These are phyloP conservation scores for Xylota sylvarum DNA, from an alignment of 2,888 invertebrate species.

Conservation along the genomic window DNA sequence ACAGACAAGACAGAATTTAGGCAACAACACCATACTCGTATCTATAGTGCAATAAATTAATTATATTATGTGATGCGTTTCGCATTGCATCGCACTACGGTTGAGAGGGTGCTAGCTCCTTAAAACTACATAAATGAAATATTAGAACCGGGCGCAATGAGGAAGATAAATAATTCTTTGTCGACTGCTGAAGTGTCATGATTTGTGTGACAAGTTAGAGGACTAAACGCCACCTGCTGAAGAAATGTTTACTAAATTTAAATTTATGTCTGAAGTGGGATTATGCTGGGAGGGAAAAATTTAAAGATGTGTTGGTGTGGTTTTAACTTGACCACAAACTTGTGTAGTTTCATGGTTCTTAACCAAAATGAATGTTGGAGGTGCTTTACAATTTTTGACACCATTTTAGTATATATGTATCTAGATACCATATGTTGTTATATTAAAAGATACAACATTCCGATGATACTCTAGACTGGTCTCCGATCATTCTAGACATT, in stretches of 20 bases:
- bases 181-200: conserved; percentile 52
- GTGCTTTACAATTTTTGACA: no score
- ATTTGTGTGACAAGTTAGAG: conserved; percentile 65
- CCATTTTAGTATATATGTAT: no score
- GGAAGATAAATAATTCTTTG: conserved; percentile 65
- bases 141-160: conserved; percentile 53
- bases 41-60: conserved; percentile 54
- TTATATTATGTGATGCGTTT: conserved; percentile 62
- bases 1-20: no score
- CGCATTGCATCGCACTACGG: conserved; percentile 5
- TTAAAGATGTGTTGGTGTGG: no score
- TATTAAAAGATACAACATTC: no score
- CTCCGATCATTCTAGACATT: no score
- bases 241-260: conserved; percentile 27
- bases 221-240: conserved; percentile 61
- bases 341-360: no score
- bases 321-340: not conserved
- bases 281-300: not conserved
- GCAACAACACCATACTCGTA: conserved; percentile 8
- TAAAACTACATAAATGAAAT: conserved; percentile 35
- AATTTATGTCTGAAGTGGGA: conserved; percentile 7
- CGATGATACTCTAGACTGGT: no score
- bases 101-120: not conserved
- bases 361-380: no score
- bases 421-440: no score